A percentile compares a stretch with the other conserved stretches of the same genome.
These are phyloP conservation scores for Ganaspis sp. DNA, from an alignment of 1,140 invertebrate genomes.

Conservation along the genomic window DNA sequence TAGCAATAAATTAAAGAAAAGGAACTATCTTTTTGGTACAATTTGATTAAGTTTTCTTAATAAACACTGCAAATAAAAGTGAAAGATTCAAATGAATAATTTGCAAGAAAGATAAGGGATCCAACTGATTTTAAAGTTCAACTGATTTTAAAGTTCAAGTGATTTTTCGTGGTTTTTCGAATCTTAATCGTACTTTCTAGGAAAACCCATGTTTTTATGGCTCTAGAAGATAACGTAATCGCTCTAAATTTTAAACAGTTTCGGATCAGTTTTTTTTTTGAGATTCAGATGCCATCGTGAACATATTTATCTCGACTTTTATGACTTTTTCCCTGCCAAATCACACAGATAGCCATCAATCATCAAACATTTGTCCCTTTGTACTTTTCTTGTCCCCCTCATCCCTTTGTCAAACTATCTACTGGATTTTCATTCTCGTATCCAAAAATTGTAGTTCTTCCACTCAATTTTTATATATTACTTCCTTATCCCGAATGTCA, in stretches of 20 bases:
- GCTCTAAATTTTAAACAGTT: constrained; percentile 21
- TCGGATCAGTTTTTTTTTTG: background rate
- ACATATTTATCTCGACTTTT: constrained; percentile 6
- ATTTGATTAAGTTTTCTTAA: too few species aligned
- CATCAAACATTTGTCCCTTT: background rate
- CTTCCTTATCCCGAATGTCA: too few species aligned
- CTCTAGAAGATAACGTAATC: constrained; percentile 22
- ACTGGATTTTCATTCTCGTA: too few species aligned
- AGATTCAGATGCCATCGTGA: constrained; percentile 1
- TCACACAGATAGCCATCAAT: background rate
- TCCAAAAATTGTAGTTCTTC: background rate
- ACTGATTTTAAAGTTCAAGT: too few species aligned
- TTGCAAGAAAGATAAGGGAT: too few species aligned
- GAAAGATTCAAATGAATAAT: too few species aligned
- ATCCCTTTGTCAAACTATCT: background rate
- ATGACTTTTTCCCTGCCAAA: background rate
- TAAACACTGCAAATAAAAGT: too few species aligned
- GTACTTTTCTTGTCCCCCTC: background rate
- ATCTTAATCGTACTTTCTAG: too few species aligned
- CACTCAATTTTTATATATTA: background rate
- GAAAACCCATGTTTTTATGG: background rate
- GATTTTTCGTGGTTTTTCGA: too few species aligned
- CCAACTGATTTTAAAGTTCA: too few species aligned
- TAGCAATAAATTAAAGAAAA: too few species aligned
- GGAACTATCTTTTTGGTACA: too few species aligned